phyloP scores from a whole-genome alignment of 2,888 invertebrate species.

The Eilema griseolum region DNA sequence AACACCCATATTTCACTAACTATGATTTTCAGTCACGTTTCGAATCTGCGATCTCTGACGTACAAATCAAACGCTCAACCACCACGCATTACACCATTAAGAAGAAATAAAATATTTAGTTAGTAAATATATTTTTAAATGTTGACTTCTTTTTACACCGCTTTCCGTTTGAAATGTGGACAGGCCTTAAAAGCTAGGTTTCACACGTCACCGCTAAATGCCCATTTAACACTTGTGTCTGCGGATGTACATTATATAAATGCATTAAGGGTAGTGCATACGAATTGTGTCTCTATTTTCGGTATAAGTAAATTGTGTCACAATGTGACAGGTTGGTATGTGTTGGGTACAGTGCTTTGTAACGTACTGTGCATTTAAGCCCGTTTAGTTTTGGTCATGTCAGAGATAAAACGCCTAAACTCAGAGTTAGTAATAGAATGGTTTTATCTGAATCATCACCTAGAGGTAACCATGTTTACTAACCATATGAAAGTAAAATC shows the following conservation, averaged over 20 bases:
- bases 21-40: too few relatives aligned
- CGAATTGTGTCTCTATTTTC: conserved; percentile 49
- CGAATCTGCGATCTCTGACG: too few relatives aligned
- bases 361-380: conserved; percentile 4
- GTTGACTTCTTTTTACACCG: neutral
- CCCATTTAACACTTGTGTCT: conserved; percentile 51
- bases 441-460: neutral
- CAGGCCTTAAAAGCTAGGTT: conserved; percentile 36
- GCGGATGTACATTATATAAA: conserved; percentile 52
- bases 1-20: too few relatives aligned
- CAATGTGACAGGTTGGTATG: conserved; percentile 9
- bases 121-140: neutral
- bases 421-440: neutral
- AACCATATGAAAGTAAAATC: neutral
- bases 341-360: conserved; percentile 6
- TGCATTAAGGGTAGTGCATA: conserved; percentile 45
- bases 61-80: neutral
- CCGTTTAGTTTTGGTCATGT: neutral
- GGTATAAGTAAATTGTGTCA: conserved; percentile 40
- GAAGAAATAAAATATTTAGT: neutral
- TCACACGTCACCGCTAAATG: conserved; percentile 49
- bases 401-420: neutral
- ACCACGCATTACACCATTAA: neutral
- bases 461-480: neutral
- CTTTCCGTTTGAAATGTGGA: conserved; percentile 31